phyloP scores from a whole-genome alignment of 1,140 invertebrate species.

The Callitettix versicolor region DNA sequence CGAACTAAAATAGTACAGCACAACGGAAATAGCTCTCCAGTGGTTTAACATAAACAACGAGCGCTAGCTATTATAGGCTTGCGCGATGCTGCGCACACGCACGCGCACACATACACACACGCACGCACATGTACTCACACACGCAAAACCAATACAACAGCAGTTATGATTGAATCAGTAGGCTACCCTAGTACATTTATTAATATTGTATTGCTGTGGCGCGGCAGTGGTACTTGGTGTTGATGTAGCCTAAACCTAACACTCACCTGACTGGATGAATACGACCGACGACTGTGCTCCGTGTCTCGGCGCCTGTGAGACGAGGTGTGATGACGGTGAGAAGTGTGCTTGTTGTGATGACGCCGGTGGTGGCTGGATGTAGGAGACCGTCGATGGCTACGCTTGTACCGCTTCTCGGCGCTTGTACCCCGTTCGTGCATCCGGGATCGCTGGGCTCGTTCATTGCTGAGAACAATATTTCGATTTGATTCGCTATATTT shows the following conservation, averaged over 20 bases:
- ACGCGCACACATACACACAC: neutral
- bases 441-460: conserved; percentile 44
- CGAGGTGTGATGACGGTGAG: conserved; percentile 10
- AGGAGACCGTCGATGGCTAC: conserved; percentile 47
- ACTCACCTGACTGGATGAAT: conserved; percentile 28
- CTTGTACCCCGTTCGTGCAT: conserved; percentile 48
- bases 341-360: conserved; percentile 28
- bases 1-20: conserved; percentile 7
- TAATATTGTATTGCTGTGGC: too few species aligned
- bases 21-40: conserved; percentile 10
- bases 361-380: conserved; percentile 37
- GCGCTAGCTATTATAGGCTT: too few species aligned
- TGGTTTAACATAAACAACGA: too few species aligned
- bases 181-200: too few species aligned
- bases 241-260: neutral
- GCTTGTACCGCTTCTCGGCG: conserved; percentile 48
- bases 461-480: conserved; percentile 37
- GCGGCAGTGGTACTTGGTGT: neutral
- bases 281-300: conserved; percentile 19
- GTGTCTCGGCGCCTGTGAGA: conserved; percentile 10
- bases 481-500: too few species aligned
- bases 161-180: too few species aligned
- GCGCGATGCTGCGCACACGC: neutral
- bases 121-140: neutral
- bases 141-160: too few species aligned